A percentile compares a stretch with the other conserved stretches of the same genome.
phyloP scores from a whole-genome alignment of 2,797 vertebrate genomes.

The Myoxocephalus aenaeus region DNA sequence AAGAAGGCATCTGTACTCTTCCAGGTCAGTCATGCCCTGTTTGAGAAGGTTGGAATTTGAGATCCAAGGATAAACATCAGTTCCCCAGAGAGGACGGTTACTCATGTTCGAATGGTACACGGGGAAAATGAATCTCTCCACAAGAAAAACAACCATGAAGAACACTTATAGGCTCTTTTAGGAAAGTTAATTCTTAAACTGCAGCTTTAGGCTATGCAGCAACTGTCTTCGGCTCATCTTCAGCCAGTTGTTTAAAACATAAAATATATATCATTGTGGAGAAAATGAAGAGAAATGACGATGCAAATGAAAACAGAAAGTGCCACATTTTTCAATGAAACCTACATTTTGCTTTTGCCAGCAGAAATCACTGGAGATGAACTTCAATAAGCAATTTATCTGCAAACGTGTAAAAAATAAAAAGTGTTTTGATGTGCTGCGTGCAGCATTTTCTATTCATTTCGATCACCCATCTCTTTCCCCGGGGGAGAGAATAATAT shows the following conservation, averaged over 20 bases:
- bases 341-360: conserved; percentile 6
- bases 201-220: conserved; percentile 33
- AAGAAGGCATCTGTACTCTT: conserved; percentile 84
- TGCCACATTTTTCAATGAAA: conserved; percentile 16
- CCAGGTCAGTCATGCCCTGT: conserved; percentile 82
- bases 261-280: conserved; percentile 17
- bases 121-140: conserved; percentile 72
- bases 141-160: conserved; percentile 74
- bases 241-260: conserved; percentile 40
- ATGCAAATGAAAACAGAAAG: conserved; percentile 47
- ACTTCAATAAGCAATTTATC: conserved; percentile 39
- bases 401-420: conserved; percentile 36
- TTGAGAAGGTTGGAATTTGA: conserved; percentile 84
- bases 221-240: conserved; percentile 35
- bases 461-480: conserved; percentile 66
- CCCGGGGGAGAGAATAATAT: conserved; percentile 63
- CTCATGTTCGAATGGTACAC: conserved; percentile 76
- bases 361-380: conserved; percentile 33
- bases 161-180: conserved; percentile 61
- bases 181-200: conserved; percentile 72
- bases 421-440: conserved; percentile 30
- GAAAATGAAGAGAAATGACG: conserved; percentile 46
- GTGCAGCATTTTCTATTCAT: conserved; percentile 47
- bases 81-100: conserved; percentile 74
- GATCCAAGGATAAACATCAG: conserved; percentile 84